Base-by-base conservation (phyloP, 2,888 invertebrate genomes). In the Autographa gamma region DNA sequence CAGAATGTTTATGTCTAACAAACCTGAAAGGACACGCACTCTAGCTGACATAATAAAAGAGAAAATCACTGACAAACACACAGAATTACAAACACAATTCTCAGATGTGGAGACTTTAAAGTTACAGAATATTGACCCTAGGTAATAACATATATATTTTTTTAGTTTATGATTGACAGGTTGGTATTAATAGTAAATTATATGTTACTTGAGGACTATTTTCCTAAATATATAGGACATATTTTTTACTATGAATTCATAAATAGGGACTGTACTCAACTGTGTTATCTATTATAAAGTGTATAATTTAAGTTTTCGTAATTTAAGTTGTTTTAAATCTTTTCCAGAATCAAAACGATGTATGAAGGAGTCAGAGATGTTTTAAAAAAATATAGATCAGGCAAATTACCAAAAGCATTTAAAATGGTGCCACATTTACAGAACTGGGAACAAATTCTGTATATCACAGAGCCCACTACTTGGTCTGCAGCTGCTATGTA, bases 401-500 rank as follows among this genome's bases (percentile, higher is more conserved):
- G 99, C 32, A 99, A 99, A 95, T 95, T 99, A 48, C 99, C 99
- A 0, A 99, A 99, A 92, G 99, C 99, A 1, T 99, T 99, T 91
- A 99, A 99, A 96, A 97, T 99, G 88, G 97, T 99, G 76, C 99
- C 99, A 4, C 97, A 97, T 89, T 95, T 99, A 69, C 96, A 97
- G 71, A 99, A 99, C 92, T 99, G 99, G 99, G 99, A 99, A 90
- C 98, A 99, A 92, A 97, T 98, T 83, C 92, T 98, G 31, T 97
- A 97, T 82, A 96, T 98, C 34, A 98, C 98, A 32, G 98, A 98
- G 91, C 99, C 99, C 11, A 97, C 98, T n/a, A 97, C 97, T 58
- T 99, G 99, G 99, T 98, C 98, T 67, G 99, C 99, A 19, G 99
- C 99, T 59, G 98, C 99, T 0, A 98, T 99, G 98, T 99, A 99